Percentiles rank a stretch among this genome's conserved stretches.
phyloP scores from a whole-genome alignment of 2,797 vertebrate genomes.

The Simalia tracyae region DNA sequence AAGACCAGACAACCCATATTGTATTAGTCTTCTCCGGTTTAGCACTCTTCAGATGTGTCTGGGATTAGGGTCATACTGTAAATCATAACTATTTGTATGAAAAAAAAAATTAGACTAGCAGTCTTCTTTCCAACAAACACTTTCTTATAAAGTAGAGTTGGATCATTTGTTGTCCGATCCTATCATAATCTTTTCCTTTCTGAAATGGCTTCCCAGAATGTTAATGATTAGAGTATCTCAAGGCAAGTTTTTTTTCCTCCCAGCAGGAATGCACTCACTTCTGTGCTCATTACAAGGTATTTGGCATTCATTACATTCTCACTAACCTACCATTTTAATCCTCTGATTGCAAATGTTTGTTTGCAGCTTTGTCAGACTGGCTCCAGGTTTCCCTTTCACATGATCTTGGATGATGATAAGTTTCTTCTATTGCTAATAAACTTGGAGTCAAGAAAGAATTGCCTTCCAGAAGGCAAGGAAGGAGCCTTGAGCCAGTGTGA shows the following conservation, averaged over 20 bases:
- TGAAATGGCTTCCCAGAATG: slow-evolving; percentile 41
- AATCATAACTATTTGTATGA: not conserved
- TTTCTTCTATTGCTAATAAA: slow-evolving; percentile 14
- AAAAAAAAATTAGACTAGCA: not conserved
- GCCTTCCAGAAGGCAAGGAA: not conserved
- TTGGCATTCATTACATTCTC: slow-evolving; percentile 64
- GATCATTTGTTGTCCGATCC: not conserved
- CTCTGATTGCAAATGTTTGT: slow-evolving; percentile 40
- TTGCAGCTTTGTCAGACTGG: slow-evolving; percentile 58
- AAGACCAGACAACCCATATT: not conserved
- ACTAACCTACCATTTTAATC: slow-evolving; percentile 63
- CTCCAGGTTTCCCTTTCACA: slow-evolving; percentile 56
- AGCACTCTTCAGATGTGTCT: not conserved
- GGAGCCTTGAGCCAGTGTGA: slow-evolving; percentile 2
- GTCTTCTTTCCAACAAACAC: slow-evolving; percentile 8
- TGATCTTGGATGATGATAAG: slow-evolving; percentile 40
- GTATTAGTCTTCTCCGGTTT: not conserved
- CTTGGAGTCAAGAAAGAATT: slow-evolving; percentile 10
- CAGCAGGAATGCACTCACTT: slow-evolving; percentile 52
- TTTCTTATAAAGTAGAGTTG: slow-evolving; percentile 40
- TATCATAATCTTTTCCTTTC: slow-evolving; percentile 27
- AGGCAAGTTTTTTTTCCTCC: slow-evolving; percentile 49
- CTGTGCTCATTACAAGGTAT: slow-evolving; percentile 63
- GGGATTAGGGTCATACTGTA: not conserved
- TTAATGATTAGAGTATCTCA: slow-evolving; percentile 65